phyloP scores from a whole-genome alignment of 2,113 vertebrate genomes.

The Lagopus muta region DNA sequence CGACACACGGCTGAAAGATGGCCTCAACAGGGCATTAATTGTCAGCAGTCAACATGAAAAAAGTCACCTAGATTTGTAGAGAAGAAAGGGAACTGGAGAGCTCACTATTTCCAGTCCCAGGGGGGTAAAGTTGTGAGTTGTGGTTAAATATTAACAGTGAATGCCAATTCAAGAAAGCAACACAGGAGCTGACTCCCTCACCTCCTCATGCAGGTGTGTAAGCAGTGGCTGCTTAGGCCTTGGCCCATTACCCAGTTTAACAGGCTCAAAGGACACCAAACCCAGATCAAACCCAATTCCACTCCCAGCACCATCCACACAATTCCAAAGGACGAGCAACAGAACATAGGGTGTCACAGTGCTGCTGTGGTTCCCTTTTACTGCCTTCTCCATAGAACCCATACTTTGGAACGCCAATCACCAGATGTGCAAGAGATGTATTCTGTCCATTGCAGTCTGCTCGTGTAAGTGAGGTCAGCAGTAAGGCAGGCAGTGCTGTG shows the following conservation, averaged over 20 bases:
- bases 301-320: not conserved
- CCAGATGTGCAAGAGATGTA: not conserved
- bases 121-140: constrained; percentile 44
- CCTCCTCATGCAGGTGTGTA: not conserved
- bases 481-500: not conserved
- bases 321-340: not conserved
- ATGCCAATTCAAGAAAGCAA: constrained; percentile 22
- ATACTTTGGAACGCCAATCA: not conserved
- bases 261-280: not conserved
- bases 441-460: not conserved
- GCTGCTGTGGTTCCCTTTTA: not conserved
- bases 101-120: constrained; percentile 25
- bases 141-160: constrained; percentile 32
- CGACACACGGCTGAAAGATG: not conserved
- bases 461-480: not conserved
- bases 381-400: not conserved
- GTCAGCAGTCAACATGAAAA: not conserved
- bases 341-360: not conserved
- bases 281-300: not conserved
- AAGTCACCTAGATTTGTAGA: constrained; percentile 2
- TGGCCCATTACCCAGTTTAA: not conserved
- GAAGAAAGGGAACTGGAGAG: not conserved
- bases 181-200: not conserved
- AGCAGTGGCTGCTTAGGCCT: not conserved
- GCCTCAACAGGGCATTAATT: not conserved